Conservation (phyloP, 2,113 vertebrate species). For the Sinosuthora webbiana region DNA sequence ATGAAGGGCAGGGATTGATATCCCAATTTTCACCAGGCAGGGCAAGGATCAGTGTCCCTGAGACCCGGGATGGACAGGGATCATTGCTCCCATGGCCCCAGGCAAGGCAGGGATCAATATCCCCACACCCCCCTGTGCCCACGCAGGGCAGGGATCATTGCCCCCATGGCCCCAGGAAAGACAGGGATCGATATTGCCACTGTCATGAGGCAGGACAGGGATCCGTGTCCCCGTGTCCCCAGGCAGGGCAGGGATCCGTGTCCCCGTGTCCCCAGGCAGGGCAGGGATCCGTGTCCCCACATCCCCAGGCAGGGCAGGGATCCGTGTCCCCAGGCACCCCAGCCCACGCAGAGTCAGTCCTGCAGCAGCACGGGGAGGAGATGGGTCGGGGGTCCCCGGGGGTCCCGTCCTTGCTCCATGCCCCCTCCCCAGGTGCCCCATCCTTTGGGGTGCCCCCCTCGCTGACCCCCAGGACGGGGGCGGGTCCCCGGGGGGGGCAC, state of each 20-base stretch:
- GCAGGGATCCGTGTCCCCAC: accelerated
- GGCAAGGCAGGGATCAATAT: too few relatives aligned
- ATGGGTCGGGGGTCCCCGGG: accelerated
- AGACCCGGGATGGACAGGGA: not conserved
- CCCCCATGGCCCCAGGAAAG: too few relatives aligned
- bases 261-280: not conserved
- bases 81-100: not conserved
- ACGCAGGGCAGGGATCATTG: too few relatives aligned
- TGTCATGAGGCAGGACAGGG: not conserved
- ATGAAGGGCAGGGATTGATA: not conserved
- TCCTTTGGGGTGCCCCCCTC: not conserved
- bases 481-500: not conserved
- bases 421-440: not conserved
- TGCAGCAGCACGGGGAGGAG: not conserved
- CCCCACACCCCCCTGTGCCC: too few relatives aligned
- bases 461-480: accelerated
- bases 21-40: not conserved
- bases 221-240: accelerated
- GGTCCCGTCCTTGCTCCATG: not conserved
- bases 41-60: not conserved
- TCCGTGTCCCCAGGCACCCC: accelerated
- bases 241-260: not conserved
- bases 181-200: not conserved
- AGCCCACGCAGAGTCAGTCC: not conserved
- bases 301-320: not conserved